Percentiles rank a stretch among this genome's conserved stretches.
Conservation (phyloP, 2,888 invertebrate species). For the Phalera bucephala region DNA sequence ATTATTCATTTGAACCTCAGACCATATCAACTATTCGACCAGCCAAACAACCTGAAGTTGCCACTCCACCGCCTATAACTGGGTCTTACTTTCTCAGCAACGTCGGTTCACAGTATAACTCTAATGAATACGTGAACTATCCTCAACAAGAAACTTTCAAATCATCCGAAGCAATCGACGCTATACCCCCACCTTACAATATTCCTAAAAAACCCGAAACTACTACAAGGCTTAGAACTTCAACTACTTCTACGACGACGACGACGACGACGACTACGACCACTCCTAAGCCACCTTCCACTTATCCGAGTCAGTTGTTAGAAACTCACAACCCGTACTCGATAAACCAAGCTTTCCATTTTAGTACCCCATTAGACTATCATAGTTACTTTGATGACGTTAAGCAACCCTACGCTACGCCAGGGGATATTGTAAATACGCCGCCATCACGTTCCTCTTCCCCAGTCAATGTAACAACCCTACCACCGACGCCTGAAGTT, state of each 20-base stretch:
- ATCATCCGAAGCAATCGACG: slow-evolving; percentile 35
- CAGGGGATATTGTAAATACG: slow-evolving; percentile 35
- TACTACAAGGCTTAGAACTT: slow-evolving; percentile 47
- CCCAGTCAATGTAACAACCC: slow-evolving; percentile 18
- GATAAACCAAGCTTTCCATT: slow-evolving; percentile 77
- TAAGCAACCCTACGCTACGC: slow-evolving; percentile 53
- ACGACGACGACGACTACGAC: slow-evolving; percentile 46
- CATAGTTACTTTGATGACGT: slow-evolving; percentile 67
- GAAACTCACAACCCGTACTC: slow-evolving; percentile 78
- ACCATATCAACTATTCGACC: slow-evolving; percentile 59
- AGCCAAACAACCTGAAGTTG: slow-evolving; percentile 40
- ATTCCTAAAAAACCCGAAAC: slow-evolving; percentile 44
- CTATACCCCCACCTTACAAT: slow-evolving; percentile 44
- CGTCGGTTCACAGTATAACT: slow-evolving; percentile 49
- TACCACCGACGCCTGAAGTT: slow-evolving; percentile 39
- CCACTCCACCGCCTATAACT: slow-evolving; percentile 43
- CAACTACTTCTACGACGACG: slow-evolving; percentile 33
- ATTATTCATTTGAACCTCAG: slow-evolving; percentile 73
- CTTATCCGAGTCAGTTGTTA: slow-evolving; percentile 64
- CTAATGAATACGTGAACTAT: slow-evolving; percentile 46
- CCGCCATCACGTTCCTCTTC: slow-evolving; percentile 22
- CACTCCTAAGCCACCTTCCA: slow-evolving; percentile 58
- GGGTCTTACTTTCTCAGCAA: slow-evolving; percentile 60
- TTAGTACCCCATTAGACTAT: slow-evolving; percentile 74
- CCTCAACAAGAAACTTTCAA: slow-evolving; percentile 40